Percentiles rank a stretch among this genome's conserved stretches.
Evolutionary conservation across 2,888 invertebrate species (phyloP).

Genomic region (Cerastoderma edule): DNA sequence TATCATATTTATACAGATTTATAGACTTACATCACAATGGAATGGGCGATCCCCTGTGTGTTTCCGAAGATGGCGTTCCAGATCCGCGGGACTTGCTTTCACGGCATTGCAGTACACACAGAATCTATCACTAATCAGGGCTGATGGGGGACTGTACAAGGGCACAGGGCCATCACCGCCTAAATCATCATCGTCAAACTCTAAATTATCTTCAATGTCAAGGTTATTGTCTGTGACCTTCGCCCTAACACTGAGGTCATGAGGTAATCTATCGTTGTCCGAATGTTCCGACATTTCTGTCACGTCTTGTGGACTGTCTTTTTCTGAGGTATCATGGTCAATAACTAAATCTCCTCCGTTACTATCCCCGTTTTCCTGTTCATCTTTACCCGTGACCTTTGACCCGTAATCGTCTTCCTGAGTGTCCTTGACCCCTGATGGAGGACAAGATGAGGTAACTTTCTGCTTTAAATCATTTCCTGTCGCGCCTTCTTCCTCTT

Average conservation of each 20-base stretch:
- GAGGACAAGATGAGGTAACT: constrained; percentile 45
- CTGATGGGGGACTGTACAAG: constrained; percentile 32
- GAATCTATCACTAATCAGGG: constrained; percentile 61
- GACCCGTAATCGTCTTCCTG: constrained; percentile 49
- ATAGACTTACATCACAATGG: constrained; percentile 70
- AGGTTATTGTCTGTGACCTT: constrained; percentile 27
- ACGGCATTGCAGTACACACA: constrained; percentile 80
- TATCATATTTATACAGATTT: too few species aligned
- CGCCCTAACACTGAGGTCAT: constrained; percentile 46
- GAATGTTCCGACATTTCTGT: neutral
- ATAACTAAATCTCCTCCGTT: neutral
- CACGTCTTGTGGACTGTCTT: neutral
- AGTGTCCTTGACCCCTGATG: constrained; percentile 40
- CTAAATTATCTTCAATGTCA: constrained; percentile 24
- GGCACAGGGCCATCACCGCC: constrained; percentile 9
- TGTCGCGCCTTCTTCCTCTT: constrained; percentile 28
- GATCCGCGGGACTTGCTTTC: constrained; percentile 79
- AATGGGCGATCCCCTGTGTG: constrained; percentile 81
- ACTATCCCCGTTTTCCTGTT: constrained; percentile 24
- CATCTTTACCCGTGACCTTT: constrained; percentile 33
- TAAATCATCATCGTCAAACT: constrained; percentile 16
- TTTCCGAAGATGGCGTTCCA: constrained; percentile 77
- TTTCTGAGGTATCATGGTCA: constrained; percentile 21
- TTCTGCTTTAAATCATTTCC: constrained; percentile 26
- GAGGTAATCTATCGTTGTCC: constrained; percentile 25